Conservation (phyloP, 64 coral and sea anemone genomes). For the Actinia tenebrosa region DNA sequence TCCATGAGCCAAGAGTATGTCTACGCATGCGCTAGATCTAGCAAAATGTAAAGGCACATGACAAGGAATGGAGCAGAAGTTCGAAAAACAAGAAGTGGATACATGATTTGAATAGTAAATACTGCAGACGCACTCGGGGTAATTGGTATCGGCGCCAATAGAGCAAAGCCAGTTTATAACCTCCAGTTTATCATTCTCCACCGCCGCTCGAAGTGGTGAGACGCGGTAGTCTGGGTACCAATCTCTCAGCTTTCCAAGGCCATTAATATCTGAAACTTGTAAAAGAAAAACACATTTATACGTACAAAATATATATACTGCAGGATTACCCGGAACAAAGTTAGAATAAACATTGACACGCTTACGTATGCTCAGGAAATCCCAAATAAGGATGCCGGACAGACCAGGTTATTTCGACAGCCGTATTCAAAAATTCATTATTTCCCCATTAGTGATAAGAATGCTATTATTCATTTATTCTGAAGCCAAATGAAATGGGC, state of each 20-base stretch:
- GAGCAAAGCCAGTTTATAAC: conserved; percentile 41
- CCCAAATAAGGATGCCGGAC: too few species aligned
- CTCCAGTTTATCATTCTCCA: conserved; percentile 40
- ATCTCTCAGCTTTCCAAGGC: conserved; percentile 16
- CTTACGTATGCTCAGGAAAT: too few species aligned
- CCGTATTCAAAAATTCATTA: too few species aligned
- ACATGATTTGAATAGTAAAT: conserved; percentile 30
- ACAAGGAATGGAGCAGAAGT: conserved; percentile 47
- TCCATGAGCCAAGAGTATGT: conserved; percentile 47
- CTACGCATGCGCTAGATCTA: conserved; percentile 29
- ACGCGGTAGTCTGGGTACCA: conserved; percentile 38
- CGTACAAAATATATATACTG: background rate
- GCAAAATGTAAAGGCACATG: conserved; percentile 62
- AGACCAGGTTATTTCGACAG: too few species aligned
- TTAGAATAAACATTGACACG: too few species aligned
- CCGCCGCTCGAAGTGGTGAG: conserved; percentile 46
- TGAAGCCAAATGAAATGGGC: too few species aligned
- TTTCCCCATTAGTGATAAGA: too few species aligned
- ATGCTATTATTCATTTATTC: too few species aligned
- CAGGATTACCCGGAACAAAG: too few species aligned
- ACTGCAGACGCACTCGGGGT: conserved; percentile 43
- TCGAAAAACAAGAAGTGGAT: conserved; percentile 40
- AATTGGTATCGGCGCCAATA: conserved; percentile 37
- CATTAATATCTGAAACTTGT: conserved; percentile 41
- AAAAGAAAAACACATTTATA: background rate